Conservation (phyloP, 2,888 invertebrate genomes). For the Noctua comes region DNA sequence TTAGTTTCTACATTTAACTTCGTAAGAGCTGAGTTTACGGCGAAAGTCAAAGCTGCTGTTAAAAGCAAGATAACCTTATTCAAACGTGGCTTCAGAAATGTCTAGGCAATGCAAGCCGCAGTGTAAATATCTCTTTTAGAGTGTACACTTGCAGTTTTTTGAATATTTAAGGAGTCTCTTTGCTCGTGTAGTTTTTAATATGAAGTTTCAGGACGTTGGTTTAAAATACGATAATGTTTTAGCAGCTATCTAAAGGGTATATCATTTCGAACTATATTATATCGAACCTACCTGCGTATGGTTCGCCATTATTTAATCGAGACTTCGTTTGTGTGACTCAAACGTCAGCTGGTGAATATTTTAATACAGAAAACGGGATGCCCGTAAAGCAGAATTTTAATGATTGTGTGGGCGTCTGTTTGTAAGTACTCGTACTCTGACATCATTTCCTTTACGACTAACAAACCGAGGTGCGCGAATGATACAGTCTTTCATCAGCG, state of each 20-base stretch:
- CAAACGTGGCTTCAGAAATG: background rate
- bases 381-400: constrained; percentile 46
- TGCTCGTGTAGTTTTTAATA: background rate
- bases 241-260: background rate
- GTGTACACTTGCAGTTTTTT: background rate
- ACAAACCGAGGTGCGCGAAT: constrained; percentile 19
- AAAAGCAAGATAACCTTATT: constrained; percentile 25
- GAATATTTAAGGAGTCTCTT: constrained; percentile 16
- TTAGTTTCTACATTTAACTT: constrained; percentile 26
- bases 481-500: constrained; percentile 22
- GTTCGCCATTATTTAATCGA: background rate
- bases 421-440: background rate
- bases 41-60: constrained; percentile 9
- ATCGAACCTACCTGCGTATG: background rate
- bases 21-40: constrained; percentile 1
- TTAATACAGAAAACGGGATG: constrained; percentile 44
- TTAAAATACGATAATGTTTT: background rate
- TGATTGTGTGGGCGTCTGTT: constrained; percentile 38
- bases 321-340: constrained; percentile 27
- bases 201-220: background rate
- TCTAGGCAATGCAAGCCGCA: background rate
- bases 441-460: constrained; percentile 18
- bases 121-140: constrained; percentile 6
- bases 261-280: background rate
- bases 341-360: constrained; percentile 41